These are phyloP conservation scores for Haliclystus octoradiatus DNA, from an alignment of 30 jellyfish, hydroid and myxozoan genomes.

Conservation along the genomic window DNA sequence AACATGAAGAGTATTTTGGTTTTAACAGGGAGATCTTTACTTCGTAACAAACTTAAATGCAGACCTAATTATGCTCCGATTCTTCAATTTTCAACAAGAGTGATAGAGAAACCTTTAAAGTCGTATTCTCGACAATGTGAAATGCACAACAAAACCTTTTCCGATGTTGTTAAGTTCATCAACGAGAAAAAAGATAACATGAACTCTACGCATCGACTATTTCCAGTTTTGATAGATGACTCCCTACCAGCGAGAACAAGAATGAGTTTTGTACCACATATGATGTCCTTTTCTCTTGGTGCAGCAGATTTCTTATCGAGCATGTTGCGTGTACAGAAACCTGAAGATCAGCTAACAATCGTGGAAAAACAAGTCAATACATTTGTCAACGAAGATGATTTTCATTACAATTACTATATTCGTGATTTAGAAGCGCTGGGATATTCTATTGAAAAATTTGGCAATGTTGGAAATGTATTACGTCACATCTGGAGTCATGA, in stretches of 20 bases:
- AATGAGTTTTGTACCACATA: neutral
- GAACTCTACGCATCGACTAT: neutral
- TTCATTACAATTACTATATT: neutral
- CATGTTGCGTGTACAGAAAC: neutral
- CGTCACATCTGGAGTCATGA: neutral
- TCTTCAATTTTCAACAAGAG: too few species aligned
- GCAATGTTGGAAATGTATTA: neutral
- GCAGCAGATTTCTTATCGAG: neutral
- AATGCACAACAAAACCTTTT: too few species aligned
- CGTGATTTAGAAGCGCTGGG: neutral
- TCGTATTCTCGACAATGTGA: too few species aligned
- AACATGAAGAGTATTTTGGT: too few species aligned
- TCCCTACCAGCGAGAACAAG: neutral
- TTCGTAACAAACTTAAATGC: too few species aligned
- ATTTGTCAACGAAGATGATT: neutral
- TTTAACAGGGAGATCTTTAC: too few species aligned
- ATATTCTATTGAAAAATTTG: neutral
- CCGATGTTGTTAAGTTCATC: neutral
- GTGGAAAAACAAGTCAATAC: neutral
- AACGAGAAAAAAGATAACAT: neutral
- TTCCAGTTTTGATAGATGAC: neutral
- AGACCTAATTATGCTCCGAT: too few species aligned
- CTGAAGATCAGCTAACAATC: neutral
- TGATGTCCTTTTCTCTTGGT: neutral
- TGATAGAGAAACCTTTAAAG: too few species aligned